These are phyloP conservation scores for Homarus americanus DNA, from an alignment of 1,140 invertebrate species.

Conservation along the genomic window DNA sequence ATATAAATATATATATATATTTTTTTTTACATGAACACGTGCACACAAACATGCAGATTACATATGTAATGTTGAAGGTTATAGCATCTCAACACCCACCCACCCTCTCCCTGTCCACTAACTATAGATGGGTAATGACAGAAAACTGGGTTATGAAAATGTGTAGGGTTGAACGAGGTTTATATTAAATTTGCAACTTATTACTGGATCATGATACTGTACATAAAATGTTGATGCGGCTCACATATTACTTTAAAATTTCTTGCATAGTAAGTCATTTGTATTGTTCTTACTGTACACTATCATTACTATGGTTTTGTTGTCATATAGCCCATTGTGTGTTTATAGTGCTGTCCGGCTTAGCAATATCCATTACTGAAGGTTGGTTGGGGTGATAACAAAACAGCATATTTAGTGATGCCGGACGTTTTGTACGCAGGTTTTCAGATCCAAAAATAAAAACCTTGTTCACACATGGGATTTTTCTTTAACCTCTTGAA, in stretches of 20 bases:
- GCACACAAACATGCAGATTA: background rate
- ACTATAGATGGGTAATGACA: constrained; percentile 6
- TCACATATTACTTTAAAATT: background rate
- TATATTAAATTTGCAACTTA: background rate
- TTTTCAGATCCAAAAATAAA: constrained; percentile 59
- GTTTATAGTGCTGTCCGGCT: constrained; percentile 30
- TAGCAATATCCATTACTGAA: constrained; percentile 35
- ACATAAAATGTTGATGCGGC: background rate
- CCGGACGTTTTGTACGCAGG: constrained; percentile 56
- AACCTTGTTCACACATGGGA: constrained; percentile 26
- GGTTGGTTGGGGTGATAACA: constrained; percentile 26
- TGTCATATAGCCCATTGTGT: constrained; percentile 30
- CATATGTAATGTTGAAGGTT: background rate
- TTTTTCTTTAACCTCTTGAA: background rate
- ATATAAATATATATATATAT: background rate
- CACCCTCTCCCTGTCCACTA: constrained; percentile 16
- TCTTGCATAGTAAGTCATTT: background rate
- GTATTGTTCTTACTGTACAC: constrained; percentile 3
- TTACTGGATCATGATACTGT: no score
- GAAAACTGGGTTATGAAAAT: constrained; percentile 9
- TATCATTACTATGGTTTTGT: constrained; percentile 11
- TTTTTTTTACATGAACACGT: background rate
- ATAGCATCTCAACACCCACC: constrained; percentile 2
- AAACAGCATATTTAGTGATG: constrained; percentile 52
- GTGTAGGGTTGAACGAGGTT: background rate